Percentiles rank a stretch among this genome's conserved stretches.
phyloP scores from a whole-genome alignment of 2,113 vertebrate species.

The Passer montanus region DNA sequence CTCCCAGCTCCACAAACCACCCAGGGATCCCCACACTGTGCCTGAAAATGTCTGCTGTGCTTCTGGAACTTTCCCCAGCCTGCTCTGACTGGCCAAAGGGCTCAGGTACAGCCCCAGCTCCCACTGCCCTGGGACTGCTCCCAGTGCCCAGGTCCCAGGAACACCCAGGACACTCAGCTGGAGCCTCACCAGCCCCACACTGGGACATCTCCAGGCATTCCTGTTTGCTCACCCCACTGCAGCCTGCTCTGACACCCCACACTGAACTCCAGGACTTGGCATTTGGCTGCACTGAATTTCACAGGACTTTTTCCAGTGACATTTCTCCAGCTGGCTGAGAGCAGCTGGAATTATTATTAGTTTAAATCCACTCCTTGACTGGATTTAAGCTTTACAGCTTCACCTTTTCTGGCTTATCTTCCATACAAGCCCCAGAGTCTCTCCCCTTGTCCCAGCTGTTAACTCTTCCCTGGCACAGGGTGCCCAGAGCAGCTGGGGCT shows the following conservation, averaged over 20 bases:
- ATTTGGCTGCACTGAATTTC: neutral
- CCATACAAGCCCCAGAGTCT: neutral
- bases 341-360: neutral
- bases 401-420: neutral
- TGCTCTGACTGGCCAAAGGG: neutral
- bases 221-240: neutral
- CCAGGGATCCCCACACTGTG: fast-evolving
- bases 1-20: neutral
- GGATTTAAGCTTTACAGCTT: neutral
- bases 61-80: neutral
- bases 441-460: neutral
- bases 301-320: neutral
- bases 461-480: neutral
- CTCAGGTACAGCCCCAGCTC: neutral
- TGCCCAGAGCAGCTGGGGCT: neutral
- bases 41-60: neutral
- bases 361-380: neutral
- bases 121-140: neutral
- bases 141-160: fast-evolving
- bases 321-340: neutral
- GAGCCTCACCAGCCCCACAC: neutral
- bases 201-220: neutral
- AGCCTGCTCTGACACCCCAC: neutral
- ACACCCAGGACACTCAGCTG: neutral
- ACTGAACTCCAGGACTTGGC: neutral